Base-by-base conservation (phyloP, 2,888 invertebrate genomes). In the Cyrtodaria siliqua region DNA sequence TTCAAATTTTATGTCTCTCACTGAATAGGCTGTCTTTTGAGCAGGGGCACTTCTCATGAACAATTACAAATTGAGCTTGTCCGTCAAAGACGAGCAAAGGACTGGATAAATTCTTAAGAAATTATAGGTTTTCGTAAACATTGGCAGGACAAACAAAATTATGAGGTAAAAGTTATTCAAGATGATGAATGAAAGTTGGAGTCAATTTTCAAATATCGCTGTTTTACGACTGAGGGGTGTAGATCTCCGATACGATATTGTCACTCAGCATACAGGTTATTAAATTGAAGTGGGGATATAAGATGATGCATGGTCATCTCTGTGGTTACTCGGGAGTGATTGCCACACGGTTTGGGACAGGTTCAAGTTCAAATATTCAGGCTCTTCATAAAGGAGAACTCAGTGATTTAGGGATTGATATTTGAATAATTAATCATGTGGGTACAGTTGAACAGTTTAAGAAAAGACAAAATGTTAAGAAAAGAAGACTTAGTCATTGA, bases 31-130 rank as follows among this genome's bases (percentile, higher is more conserved):
- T 33, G 33, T 33, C 33, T 33, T 4, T 33, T 4, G 33, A 33
- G 33, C 33, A 12, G 6, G 50, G 50, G 50, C 50, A 50, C 50
- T 2, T 18, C 23, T 24, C 50, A 23, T 20, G 50, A 50, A 50
- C 24, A 20, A 24, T 20, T 50, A 20, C 50, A 50, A 50, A 50
- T 50, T 50, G 60, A 47, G 60, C 47, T 49, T 60, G 60, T 60
- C 60, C 60, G 26, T 29, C 12, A 49, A 18, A 42, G 24, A 47
- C 44, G 47, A 60, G 47, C 59, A 20, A 59, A 40, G 47, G 33
- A 60, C 26, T 60, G 40, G 55, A 64, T 64, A 55, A 57, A 66
- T 66, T 66, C 57, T 47, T 57, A 27, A 29, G 49, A 56, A 66
- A 66, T 66, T 66, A 66, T 56, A 57, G 56, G 38, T 66, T 20